Evolutionary conservation across 2,113 vertebrate genomes (phyloP), one percentile per base, ranked within the genome.

Genomic region (Sitta europaea): DNA sequence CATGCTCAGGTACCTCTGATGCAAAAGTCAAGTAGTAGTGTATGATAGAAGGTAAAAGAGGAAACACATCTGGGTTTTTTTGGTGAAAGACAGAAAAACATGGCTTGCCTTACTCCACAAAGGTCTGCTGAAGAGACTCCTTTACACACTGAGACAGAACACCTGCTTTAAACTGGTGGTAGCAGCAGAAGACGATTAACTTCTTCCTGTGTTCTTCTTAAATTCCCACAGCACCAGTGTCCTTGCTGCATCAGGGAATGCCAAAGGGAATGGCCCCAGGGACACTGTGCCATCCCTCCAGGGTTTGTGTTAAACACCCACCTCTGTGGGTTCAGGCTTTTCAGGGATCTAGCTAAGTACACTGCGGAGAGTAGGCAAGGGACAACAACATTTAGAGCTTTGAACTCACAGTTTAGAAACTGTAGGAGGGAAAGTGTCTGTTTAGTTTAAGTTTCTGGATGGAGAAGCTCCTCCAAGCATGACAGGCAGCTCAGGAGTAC

Each of bases 401-500:
- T 95, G 88, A 93, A 93, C 38, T 80, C 36, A 9, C 27, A 72
- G 22, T 87, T 93, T 86, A 88, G 78, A 88, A 93, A 63, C 6
- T 40, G 72, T 38, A 80, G 24, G 50, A 71, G 47, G 45, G n/a
- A 66, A 83, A 90, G 29, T 62, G 83, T 53, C 86, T 93, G 47
- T 80, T 96, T 62, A 75, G 62, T 76, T 96, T 62, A 88, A 86
- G 63, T 73, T 94, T 86, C 42, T 47, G 50, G 67, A 76, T 80
- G 71, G 59, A 90, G 79, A 86, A 86, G 35, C 54, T 96, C 63
- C 58, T 93, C 50, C 92, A 90, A 92, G 58, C 62, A 66, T 70
- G 92, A 94, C 92, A 94, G 90, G 88, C 85, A 93, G 78, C 88
- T 95, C 92, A 94, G 79, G 74, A 94, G 75, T 70, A 94, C 82